Base-by-base conservation (phyloP, 2,113 vertebrate genomes). In the Ploceus nigricollis region DNA sequence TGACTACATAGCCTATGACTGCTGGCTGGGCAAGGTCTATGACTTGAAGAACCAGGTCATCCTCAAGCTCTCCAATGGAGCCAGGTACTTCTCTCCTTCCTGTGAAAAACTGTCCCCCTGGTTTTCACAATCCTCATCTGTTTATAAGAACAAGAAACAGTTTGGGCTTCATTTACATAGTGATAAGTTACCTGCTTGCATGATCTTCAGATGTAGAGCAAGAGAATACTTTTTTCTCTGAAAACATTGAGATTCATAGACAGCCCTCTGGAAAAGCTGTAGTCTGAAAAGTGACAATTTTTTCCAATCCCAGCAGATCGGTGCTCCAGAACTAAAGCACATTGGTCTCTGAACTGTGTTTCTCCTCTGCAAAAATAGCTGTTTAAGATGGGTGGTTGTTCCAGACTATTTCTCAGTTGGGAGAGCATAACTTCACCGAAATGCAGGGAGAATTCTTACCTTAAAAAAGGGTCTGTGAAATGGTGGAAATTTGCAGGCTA, bases 11-110 rank as follows among this genome's bases (percentile, higher is more conserved):
- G 99, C 99, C 69, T 99, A 99, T 12, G 99, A 99, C 97, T 99
- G 99, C 98, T 99, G 99, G 99, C 97, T 99, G 83, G 99, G 99
- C 65, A 99, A 99, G 95, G 99, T 99, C 69, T 99, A 99, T 25
- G 99, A 99, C 96, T 97, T 99, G 96, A 99, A 99, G 96, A 99
- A 99, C 97, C 99, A 99, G 96, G 99, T 99, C 88, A 98, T 99
- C 96, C 98, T 99, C 93, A 99, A 99, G 96, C 98, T 99, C 53
- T 99, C 99, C 93, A 99, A 99, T 20, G 99, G 99, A 73, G 99
- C 99, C 98, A 99, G 99, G 99, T 99, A 98, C 54, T 51, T 37
- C 12, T 40, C 47, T 42, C 27, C 13, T 45, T 78, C 58, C 69
- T 76, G 5, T 60, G 60, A 15, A 82, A 57, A 19, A 24, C 23